Evolutionary conservation across 2,888 invertebrate species (phyloP).

Genomic region (Platerodrilus igneus): DNA sequence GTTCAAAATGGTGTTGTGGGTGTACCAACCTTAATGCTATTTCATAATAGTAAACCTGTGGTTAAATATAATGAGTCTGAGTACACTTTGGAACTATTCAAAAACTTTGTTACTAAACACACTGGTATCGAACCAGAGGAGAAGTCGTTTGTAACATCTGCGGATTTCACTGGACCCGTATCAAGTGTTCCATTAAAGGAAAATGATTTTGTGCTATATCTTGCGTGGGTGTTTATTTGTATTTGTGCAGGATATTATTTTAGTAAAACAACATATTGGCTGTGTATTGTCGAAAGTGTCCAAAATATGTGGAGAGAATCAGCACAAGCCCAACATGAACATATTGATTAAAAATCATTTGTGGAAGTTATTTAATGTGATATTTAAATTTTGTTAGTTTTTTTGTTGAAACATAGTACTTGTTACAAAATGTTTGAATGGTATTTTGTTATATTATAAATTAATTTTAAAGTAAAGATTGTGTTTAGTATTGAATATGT

Average conservation of each 20-base stretch:
- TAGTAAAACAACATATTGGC: constrained; percentile 72
- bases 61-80: constrained; percentile 80
- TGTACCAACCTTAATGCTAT: constrained; percentile 81
- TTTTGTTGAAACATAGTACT: no score
- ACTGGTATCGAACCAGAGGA: constrained; percentile 65
- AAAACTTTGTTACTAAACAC: constrained; percentile 69
- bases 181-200: constrained; percentile 70
- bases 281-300: constrained; percentile 74
- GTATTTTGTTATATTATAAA: no score
- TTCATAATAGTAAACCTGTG: constrained; percentile 82
- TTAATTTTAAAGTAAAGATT: no score
- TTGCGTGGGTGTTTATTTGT: constrained; percentile 83
- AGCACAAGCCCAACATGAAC: constrained; percentile 71
- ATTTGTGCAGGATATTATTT: constrained; percentile 71
- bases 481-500: no score
- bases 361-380: no score
- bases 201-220: constrained; percentile 73
- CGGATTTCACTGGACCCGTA: constrained; percentile 77
- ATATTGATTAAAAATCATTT: constrained; percentile 50
- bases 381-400: no score
- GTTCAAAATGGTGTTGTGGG: constrained; percentile 89
- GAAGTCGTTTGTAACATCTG: constrained; percentile 65
- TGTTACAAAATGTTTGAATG: no score
- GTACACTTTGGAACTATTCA: constrained; percentile 73
- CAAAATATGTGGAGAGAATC: constrained; percentile 86